Percentiles rank a stretch among this genome's conserved stretches.
Evolutionary conservation across 1,140 invertebrate genomes (phyloP).

Genomic region (Dendrolimus punctatus): DNA sequence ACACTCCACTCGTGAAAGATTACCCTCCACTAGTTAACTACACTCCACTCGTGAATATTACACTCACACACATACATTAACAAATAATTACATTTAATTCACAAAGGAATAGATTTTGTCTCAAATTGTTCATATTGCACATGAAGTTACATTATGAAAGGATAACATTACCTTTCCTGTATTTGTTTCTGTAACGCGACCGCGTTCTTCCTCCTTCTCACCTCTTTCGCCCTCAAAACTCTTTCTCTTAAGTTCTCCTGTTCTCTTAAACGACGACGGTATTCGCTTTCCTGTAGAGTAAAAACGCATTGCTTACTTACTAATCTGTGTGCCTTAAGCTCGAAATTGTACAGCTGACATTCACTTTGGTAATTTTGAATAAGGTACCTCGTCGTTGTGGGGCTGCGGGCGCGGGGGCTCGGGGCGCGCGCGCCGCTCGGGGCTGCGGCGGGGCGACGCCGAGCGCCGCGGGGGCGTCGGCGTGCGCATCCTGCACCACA

Average conservation of each 20-base stretch:
- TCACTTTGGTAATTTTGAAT: too few species aligned
- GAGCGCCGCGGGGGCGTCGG: constrained; percentile 36
- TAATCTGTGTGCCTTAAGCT: too few species aligned
- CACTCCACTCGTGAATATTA: too few species aligned
- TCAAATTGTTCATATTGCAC: too few species aligned
- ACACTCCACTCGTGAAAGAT: too few species aligned
- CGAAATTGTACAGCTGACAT: too few species aligned
- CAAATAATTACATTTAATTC: too few species aligned
- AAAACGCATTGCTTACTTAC: background rate
- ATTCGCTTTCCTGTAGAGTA: constrained; percentile 44
- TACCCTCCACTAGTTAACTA: too few species aligned
- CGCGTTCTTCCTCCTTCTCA: constrained; percentile 45
- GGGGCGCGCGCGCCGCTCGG: constrained; percentile 14
- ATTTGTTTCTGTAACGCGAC: constrained; percentile 32
- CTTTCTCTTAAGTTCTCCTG: constrained; percentile 51
- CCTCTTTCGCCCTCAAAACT: constrained; percentile 53
- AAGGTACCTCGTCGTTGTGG: constrained; percentile 28
- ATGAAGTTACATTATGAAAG: background rate
- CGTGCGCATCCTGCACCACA: constrained; percentile 39
- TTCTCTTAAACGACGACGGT: constrained; percentile 40
- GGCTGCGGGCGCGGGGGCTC: background rate
- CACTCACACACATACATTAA: too few species aligned
- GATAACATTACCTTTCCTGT: constrained; percentile 28
- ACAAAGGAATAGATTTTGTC: too few species aligned
- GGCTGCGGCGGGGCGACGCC: constrained; percentile 22